Evolutionary conservation across 30 jellyfish, hydroid and myxozoan species (phyloP), one percentile per base, ranked within the genome.

Genomic region (Sanderia malayensis): DNA sequence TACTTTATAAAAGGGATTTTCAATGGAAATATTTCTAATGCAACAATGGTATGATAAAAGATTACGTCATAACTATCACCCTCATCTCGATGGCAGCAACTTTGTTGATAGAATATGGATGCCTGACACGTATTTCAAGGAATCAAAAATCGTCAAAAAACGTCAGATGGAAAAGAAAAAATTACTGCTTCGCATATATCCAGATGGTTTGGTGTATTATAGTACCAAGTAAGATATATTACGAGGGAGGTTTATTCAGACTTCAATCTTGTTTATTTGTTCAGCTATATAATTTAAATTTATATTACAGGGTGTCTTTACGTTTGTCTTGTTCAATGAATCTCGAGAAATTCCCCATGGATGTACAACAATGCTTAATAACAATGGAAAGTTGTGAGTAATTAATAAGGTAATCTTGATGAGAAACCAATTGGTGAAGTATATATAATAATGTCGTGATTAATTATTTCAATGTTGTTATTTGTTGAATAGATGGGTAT

Each of bases 81-180:
- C 64, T 0, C 52, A 74, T 41, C 78, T 89, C 8, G 97, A 89
- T 58, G 95, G 76, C 46, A 70, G 88, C 60, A 46, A 63, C 21
- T 69, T 82, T 25, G 4, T 49, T 4, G 73, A 59, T 20, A 71
- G 65, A 0, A 37, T 89, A 1, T 89, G 97, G 97, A 70, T 82
- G 37, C 97, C 97, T 1, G 97, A 89, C 61, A 81, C 97, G 23
- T 89, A 81, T 58, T 89, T 89, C 69, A 87, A 60, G 19, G 95
- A 89, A 53, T 31, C 97, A n/a, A 81, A 84, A 25, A 78, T 78
- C 20, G 52, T 79, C 0, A 74, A 46, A 9, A 71, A 53, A 25
- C 61, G 67, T n/a, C 94, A 74, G 33, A 78, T 71, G 31, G 76
- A 70, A 28, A 83, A 89, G 17, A 76, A 89, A 68, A 85, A 85